Evolutionary conservation across 2,797 vertebrate species (phyloP).

Genomic region (Cyclura pinguis): DNA sequence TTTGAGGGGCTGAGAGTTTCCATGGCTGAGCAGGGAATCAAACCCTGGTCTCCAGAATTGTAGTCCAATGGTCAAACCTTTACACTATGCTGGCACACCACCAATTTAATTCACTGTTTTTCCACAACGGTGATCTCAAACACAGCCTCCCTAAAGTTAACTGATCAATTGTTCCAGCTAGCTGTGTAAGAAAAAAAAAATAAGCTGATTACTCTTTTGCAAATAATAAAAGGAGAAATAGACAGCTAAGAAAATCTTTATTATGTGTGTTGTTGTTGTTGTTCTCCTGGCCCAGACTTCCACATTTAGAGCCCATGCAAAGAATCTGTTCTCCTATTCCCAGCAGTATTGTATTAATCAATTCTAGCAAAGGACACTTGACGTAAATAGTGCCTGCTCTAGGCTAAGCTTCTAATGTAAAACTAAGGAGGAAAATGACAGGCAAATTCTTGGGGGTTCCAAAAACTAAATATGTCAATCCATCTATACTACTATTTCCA

Average conservation of each 20-base stretch:
- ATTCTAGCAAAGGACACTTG: not conserved
- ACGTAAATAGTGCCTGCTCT: not conserved
- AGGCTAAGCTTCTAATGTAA: slow-evolving; percentile 24
- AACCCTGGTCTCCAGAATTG: too few relatives aligned
- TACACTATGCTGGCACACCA: too few relatives aligned
- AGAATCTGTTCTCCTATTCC: not conserved
- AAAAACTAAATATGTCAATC: slow-evolving; percentile 14
- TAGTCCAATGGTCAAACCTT: too few relatives aligned
- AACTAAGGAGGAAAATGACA: slow-evolving; percentile 22
- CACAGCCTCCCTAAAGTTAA: not conserved
- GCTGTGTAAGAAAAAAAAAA: not conserved
- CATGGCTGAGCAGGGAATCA: too few relatives aligned
- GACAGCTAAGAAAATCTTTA: not conserved
- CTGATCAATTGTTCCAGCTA: not conserved
- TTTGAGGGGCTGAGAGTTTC: too few relatives aligned
- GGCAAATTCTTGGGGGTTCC: not conserved
- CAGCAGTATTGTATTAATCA: not conserved
- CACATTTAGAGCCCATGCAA: not conserved
- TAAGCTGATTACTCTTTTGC: not conserved
- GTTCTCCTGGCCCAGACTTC: not conserved
- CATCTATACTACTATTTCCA: fast-evolving
- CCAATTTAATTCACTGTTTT: not conserved
- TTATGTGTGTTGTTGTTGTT: not conserved
- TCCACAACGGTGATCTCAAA: not conserved
- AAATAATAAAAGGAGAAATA: not conserved